Conservation (phyloP, 2,888 invertebrate species). For the Tenthredo mesomela region DNA sequence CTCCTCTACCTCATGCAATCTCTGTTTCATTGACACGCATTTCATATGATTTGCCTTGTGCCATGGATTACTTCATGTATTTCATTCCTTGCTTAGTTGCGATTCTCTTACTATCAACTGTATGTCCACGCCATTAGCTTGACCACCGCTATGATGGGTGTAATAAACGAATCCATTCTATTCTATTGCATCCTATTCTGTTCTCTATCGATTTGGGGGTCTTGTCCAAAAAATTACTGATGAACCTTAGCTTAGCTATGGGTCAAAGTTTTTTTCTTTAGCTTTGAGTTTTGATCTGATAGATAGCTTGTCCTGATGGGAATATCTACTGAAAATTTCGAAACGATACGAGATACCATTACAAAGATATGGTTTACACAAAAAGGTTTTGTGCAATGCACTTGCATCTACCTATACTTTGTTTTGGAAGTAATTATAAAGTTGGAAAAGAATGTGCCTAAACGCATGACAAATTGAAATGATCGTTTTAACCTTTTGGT, state of each 20-base stretch:
- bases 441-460: not conserved
- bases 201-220: not conserved
- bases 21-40: not conserved
- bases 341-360: not conserved
- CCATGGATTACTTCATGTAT: not conserved
- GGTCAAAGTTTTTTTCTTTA: not conserved
- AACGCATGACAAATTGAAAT: too few species aligned
- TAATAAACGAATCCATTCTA: not conserved
- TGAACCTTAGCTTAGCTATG: not conserved
- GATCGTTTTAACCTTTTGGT: too few species aligned
- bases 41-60: not conserved
- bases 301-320: not conserved
- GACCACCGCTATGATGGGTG: not conserved
- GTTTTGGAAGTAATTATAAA: not conserved
- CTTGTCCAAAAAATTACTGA: not conserved
- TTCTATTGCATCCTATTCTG: not conserved
- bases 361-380: not conserved
- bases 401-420: too few species aligned
- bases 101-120: not conserved
- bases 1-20: not conserved
- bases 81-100: not conserved
- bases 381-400: not conserved
- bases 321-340: not conserved
- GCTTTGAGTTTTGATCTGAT: not conserved
- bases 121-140: constrained; percentile 3